These are phyloP conservation scores for Caenorhabditis sp. DNA, from an alignment of 2,888 invertebrate genomes.

Conservation along the genomic window DNA sequence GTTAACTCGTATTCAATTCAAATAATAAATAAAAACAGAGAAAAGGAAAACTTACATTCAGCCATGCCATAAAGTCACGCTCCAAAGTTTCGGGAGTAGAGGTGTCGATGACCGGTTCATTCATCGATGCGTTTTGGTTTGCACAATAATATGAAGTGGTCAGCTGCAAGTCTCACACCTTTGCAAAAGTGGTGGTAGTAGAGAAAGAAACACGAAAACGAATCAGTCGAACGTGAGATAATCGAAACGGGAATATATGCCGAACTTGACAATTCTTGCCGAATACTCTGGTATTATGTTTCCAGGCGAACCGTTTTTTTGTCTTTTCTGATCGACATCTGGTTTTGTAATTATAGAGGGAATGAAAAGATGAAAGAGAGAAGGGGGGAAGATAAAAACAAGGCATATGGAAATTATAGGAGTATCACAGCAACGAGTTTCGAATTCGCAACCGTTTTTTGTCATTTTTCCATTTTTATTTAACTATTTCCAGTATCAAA, in stretches of 20 bases:
- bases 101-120: slow-evolving; percentile 76
- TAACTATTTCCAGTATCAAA: too few species aligned
- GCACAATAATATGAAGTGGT: slow-evolving; percentile 17
- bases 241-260: slow-evolving; percentile 62
- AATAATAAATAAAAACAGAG: background rate
- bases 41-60: slow-evolving; percentile 66
- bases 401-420: slow-evolving; percentile 56
- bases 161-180: slow-evolving; percentile 25
- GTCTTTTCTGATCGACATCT: slow-evolving; percentile 57
- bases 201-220: slow-evolving; percentile 31
- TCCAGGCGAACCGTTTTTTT: slow-evolving; percentile 46
- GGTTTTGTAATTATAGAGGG: slow-evolving; percentile 60
- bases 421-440: slow-evolving; percentile 32
- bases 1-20: too few species aligned
- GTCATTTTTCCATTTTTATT: too few species aligned
- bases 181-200: background rate
- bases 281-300: slow-evolving; percentile 63
- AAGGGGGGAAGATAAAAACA: slow-evolving; percentile 28
- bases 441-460: slow-evolving; percentile 14
- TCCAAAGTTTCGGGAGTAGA: slow-evolving; percentile 80
- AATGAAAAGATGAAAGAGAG: slow-evolving; percentile 15
- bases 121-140: slow-evolving; percentile 34
- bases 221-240: slow-evolving; percentile 62
- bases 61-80: slow-evolving; percentile 81
- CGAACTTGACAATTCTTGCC: slow-evolving; percentile 64